Percentiles rank a stretch among this genome's conserved stretches.
phyloP scores from a whole-genome alignment of 2,113 vertebrate genomes.

The Alectura lathami region DNA sequence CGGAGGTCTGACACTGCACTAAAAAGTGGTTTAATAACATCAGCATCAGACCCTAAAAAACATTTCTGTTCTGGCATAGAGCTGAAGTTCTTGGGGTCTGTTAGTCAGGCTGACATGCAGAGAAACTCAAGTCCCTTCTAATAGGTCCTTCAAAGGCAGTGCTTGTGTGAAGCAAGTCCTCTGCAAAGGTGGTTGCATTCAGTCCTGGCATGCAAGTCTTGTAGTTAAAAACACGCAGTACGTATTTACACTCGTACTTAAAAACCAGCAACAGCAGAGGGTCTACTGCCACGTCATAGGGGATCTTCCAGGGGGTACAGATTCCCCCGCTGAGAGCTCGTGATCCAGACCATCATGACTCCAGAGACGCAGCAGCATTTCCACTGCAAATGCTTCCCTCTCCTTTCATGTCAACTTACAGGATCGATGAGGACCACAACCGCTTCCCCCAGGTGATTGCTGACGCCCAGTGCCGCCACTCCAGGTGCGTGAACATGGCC shows the following conservation, averaged over 20 bases:
- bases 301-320: background rate
- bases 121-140: background rate
- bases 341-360: fast-evolving
- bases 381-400: background rate
- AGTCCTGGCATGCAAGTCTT: background rate
- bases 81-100: background rate
- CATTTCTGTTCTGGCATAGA: fast-evolving
- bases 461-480: slow-evolving; percentile 66
- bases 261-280: background rate
- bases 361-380: background rate
- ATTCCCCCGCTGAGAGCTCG: fast-evolving
- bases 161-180: background rate
- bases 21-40: background rate
- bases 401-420: background rate
- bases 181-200: background rate
- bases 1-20: background rate
- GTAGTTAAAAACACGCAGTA: background rate
- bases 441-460: slow-evolving; percentile 69
- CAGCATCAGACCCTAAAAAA: background rate
- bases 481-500: background rate
- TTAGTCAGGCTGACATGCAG: background rate
- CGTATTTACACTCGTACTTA: background rate
- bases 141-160: background rate
- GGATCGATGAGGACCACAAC: slow-evolving; percentile 66
- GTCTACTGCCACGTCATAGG: background rate